Percentiles rank a stretch among this genome's conserved stretches.
Evolutionary conservation across 2,113 vertebrate genomes (phyloP).

Genomic region (Trochalopteron elliotii): DNA sequence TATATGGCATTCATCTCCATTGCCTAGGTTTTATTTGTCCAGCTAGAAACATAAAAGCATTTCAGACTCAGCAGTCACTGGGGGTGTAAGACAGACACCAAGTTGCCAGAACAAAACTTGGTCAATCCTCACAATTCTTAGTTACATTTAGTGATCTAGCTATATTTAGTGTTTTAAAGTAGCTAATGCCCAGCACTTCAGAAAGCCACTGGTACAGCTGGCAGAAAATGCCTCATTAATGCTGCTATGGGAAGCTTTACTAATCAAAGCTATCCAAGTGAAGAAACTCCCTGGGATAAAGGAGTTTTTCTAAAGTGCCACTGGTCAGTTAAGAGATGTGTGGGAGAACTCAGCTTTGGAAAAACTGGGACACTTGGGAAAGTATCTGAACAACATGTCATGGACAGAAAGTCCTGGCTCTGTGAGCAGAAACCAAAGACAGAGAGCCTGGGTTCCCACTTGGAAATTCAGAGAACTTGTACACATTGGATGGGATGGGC

Average conservation of each 20-base stretch:
- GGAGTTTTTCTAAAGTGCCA: not conserved
- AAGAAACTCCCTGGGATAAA: not conserved
- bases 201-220: not conserved
- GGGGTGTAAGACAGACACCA: not conserved
- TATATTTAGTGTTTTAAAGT: not conserved
- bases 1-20: not conserved
- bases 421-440: not conserved
- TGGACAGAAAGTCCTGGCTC: not conserved
- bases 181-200: not conserved
- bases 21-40: not conserved
- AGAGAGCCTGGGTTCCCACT: not conserved
- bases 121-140: not conserved
- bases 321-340: not conserved
- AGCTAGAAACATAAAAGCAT: not conserved
- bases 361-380: not conserved
- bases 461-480: not conserved
- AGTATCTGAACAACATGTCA: fast-evolving
- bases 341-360: not conserved
- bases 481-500: not conserved
- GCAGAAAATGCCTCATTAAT: not conserved
- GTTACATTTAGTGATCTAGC: not conserved
- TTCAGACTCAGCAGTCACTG: not conserved
- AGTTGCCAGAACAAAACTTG: not conserved
- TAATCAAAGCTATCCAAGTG: not conserved
- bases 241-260: not conserved